Base-by-base conservation (phyloP, 2,888 invertebrate genomes). In the Agelastica alni region DNA sequence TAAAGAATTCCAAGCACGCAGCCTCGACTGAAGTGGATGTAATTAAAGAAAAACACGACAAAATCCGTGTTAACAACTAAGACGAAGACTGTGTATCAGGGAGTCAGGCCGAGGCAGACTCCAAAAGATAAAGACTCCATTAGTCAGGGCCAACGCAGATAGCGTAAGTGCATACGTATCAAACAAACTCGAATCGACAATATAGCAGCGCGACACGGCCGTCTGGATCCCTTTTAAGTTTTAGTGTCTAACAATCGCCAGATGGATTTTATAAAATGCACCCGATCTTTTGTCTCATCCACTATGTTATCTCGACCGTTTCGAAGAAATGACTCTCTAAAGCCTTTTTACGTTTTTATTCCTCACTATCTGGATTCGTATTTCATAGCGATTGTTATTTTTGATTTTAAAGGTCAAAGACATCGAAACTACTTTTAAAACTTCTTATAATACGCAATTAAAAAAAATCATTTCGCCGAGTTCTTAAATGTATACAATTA, bases 81-180 rank as follows among this genome's bases (percentile, higher is more conserved):
- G 65, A 64, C 59, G 57, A 58, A 63, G 65, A 64, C 57, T 56
- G 58, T n/a, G n/a, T 68, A 70, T 70, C 68, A 65, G 66, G 67
- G 64, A 70, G 71, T 69, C 66, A 61, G 63, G 66, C 62, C 62
- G 61, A 67, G 61, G 56, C 56, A 65, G 64, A 61, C 62, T 58
- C 47, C 36, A 32, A 30, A 59, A 64, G 73, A 74, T 74, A 74
- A 73, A 72, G 72, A 69, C 69, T 73, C 74, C 74, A 74, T 74
- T 74, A 74, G 73, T 71, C 67, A 70, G 69, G 65, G 64, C 65
- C 65, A 66, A 65, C 65, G 63, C 56, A 72, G 73, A 74, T 72
- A 74, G 68, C 68, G 69, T 74, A 74, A 74, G 73, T 74, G 73
- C 72, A 72, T n/a, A n/a, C 68, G 62, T 72, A 71, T 71, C 70